These are phyloP conservation scores for Dicyrtomina minuta DNA, from an alignment of 2,888 invertebrate species.

Conservation along the genomic window DNA sequence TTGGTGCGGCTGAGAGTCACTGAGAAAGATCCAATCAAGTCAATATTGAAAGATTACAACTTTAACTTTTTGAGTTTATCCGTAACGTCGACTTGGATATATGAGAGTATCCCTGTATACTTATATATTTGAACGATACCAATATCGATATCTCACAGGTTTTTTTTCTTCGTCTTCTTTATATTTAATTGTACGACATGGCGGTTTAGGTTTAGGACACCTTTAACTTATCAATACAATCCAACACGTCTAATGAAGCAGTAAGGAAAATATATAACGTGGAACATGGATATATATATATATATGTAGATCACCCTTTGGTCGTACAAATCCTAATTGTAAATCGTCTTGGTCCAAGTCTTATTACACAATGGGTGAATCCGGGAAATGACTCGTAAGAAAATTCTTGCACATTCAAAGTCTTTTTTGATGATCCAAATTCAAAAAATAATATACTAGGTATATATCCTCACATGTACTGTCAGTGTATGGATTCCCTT, in stretches of 20 bases:
- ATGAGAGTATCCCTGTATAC: background rate
- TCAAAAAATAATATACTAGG: background rate
- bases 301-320: slow-evolving; percentile 12
- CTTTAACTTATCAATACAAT: background rate
- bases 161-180: no score
- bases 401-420: slow-evolving; percentile 1
- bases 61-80: no score
- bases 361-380: slow-evolving; percentile 44
- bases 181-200: no score
- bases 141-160: background rate
- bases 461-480: background rate
- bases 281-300: no score
- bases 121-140: no score
- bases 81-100: no score
- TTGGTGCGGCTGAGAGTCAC: background rate
- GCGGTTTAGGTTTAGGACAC: no score
- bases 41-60: background rate
- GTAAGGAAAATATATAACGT: background rate
- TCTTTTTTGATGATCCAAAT: background rate
- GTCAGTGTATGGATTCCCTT: background rate
- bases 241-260: background rate
- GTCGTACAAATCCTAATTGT: background rate
- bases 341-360: slow-evolving; percentile 18
- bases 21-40: slow-evolving; percentile 16
- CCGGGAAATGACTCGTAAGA: slow-evolving; percentile 52